Conservation (phyloP, 2,113 vertebrate species). For the Mustelus asterias region DNA sequence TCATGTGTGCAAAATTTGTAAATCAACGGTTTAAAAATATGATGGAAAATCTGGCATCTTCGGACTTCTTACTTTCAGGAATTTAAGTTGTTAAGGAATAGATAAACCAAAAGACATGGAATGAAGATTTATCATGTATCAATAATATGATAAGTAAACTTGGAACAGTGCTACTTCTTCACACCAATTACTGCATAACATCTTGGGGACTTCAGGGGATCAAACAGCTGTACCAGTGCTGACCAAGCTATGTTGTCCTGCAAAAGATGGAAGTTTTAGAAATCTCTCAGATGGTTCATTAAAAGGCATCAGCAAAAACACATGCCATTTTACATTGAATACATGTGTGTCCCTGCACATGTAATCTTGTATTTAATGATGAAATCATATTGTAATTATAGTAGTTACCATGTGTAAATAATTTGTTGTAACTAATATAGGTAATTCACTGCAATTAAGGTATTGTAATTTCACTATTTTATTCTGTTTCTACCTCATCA, state of each 20-base stretch:
- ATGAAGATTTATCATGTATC: neutral
- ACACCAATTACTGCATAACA: constrained; percentile 82
- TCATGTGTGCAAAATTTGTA: neutral
- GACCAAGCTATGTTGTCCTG: constrained; percentile 73
- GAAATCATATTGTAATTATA: neutral
- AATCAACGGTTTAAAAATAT: neutral
- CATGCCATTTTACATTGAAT: constrained; percentile 8
- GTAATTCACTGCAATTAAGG: neutral
- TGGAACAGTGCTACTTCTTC: constrained; percentile 53
- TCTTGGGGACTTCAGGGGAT: constrained; percentile 88
- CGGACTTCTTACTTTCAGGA: neutral
- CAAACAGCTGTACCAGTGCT: constrained; percentile 85
- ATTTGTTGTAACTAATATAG: constrained; percentile 14
- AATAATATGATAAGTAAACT: neutral
- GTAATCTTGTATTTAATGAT: neutral
- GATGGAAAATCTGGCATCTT: neutral
- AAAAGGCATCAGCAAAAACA: constrained; percentile 42
- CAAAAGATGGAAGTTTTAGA: constrained; percentile 33
- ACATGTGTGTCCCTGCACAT: neutral
- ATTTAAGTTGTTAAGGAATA: neutral
- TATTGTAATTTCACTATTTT: constrained; percentile 11
- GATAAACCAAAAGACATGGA: neutral
- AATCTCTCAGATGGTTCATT: constrained; percentile 45
- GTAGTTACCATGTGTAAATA: constrained; percentile 12
- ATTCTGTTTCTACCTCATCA: neutral